A percentile compares a stretch with the other conserved stretches of the same genome.
These are phyloP conservation scores for Thermophis baileyi DNA, from an alignment of 2,113 vertebrate species.

Conservation along the genomic window DNA sequence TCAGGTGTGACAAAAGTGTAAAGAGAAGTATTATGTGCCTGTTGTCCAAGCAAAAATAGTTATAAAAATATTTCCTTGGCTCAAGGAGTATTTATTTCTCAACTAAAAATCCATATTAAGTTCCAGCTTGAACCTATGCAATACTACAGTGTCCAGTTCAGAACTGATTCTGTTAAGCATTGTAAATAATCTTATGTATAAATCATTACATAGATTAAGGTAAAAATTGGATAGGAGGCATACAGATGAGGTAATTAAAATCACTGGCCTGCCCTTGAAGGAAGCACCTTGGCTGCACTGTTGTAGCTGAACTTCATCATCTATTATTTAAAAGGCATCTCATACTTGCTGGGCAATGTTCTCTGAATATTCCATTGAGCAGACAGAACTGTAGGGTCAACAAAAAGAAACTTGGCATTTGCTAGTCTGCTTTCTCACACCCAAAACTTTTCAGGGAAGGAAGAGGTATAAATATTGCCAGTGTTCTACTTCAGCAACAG, in stretches of 20 bases:
- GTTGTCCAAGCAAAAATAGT: background rate
- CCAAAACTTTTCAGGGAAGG: background rate
- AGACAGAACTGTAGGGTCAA: background rate
- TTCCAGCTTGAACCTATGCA: background rate
- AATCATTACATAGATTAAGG: background rate
- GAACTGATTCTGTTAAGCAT: background rate
- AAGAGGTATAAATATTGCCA: background rate
- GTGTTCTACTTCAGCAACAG: background rate
- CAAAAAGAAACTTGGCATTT: background rate
- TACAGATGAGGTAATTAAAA: background rate
- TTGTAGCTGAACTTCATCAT: background rate
- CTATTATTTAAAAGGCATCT: background rate
- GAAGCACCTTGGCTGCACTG: background rate
- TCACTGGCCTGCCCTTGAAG: background rate
- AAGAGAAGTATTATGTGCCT: background rate
- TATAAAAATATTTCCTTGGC: background rate
- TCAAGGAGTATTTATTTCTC: background rate
- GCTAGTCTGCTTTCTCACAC: background rate
- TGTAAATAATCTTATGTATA: background rate
- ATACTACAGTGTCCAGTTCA: background rate
- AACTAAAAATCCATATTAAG: background rate
- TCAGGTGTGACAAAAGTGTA: background rate
- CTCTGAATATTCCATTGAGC: background rate
- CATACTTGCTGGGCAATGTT: background rate
- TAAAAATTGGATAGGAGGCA: background rate